Conservation (phyloP, 2,113 vertebrate species). For the Myanophis thanlyinensis region DNA sequence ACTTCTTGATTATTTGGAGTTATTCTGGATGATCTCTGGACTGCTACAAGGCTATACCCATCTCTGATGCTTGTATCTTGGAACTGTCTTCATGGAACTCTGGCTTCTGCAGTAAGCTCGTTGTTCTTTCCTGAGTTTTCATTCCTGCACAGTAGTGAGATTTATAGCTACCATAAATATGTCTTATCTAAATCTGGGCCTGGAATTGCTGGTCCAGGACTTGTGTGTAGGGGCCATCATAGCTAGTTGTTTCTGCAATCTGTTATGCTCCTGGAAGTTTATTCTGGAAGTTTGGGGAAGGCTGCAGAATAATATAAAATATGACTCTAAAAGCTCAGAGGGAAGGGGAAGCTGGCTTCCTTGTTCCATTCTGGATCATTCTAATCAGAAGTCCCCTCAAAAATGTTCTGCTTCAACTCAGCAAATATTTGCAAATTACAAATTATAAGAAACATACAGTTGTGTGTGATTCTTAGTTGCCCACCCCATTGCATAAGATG, state of each 20-base stretch:
- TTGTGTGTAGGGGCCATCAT: not conserved
- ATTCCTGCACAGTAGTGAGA: not conserved
- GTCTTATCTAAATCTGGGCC: not conserved
- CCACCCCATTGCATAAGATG: not conserved
- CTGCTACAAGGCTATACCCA: not conserved
- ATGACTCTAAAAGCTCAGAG: not conserved
- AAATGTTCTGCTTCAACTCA: not conserved
- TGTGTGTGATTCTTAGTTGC: not conserved
- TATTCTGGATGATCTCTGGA: not conserved
- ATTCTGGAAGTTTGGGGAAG: not conserved
- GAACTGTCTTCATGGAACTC: not conserved
- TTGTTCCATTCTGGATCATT: not conserved
- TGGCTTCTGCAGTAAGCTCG: not conserved
- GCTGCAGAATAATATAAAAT: not conserved
- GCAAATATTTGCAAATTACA: not conserved
- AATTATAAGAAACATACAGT: not conserved
- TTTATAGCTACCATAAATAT: not conserved
- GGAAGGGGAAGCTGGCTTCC: not conserved
- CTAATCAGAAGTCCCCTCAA: not conserved
- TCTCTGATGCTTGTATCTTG: not conserved
- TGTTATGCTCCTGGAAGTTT: not conserved
- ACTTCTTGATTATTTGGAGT: not conserved
- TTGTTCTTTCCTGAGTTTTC: not conserved
- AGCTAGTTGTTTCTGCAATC: not conserved
- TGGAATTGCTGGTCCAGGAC: not conserved